Base-by-base conservation (phyloP, 2,113 vertebrate genomes). In the Gorilla gorilla region DNA sequence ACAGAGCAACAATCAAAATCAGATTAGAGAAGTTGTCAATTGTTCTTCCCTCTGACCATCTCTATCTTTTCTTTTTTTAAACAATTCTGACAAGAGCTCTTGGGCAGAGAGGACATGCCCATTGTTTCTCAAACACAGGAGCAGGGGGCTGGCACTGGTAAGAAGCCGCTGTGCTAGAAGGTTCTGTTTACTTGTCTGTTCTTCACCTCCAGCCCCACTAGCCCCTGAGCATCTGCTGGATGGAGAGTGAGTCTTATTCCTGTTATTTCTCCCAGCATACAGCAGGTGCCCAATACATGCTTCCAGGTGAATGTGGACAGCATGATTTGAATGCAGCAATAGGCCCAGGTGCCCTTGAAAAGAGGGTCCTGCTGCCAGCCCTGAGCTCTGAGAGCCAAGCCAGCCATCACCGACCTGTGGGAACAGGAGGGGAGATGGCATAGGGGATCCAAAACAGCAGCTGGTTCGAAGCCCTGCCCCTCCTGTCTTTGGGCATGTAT, bases 91-190 rank as follows among this genome's bases (percentile, higher is more conserved):
- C 17, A 32, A 40, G 16, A 59, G 61, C 12, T 76, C 64, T 25
- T 8, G 17, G 88, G 23, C 48, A 50, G 32, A 8, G 30, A 81
- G 50, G 57, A 17, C 9, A 1, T 14, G 45, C 7, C 23, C 23
- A 17, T 59, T 1, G 17, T 18, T 86, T 86, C n/a, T 78, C 66
- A 22, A 20, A 18, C 2, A 30, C 43, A 4, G 14, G n/a, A 32
- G 35, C 48, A 40, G 48, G 14, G 0, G 0, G 20, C 48, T 5
- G 52, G 40, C 0, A 5, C 40, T 14, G 1, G 6, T 16, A 22
- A 32, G 43, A n/a, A 45, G 80, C 72, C 0, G 2, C 55, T 10
- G 1, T 1, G 16, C 45, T 35, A n/a, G 7, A 9, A 32, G 45
- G 68, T 13, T 89, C 61, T 7, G 9, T 35, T 13, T 10, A 43